phyloP scores from a whole-genome alignment of 1,140 invertebrate genomes.

The Helicorthomorpha holstii region DNA sequence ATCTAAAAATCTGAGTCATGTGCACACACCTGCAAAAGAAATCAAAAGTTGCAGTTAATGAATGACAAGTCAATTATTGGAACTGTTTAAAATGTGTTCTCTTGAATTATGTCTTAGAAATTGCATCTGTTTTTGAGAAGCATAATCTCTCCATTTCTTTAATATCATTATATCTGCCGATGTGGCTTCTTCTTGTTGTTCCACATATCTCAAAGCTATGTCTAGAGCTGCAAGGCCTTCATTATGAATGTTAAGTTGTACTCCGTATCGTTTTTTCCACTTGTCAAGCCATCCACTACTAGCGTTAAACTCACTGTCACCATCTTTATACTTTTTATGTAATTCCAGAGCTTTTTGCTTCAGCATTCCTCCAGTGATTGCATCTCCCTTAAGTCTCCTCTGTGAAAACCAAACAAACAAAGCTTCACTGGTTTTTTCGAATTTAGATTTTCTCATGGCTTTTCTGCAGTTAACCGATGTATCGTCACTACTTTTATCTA shows the following conservation, averaged over 20 bases:
- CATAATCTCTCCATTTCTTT: neutral
- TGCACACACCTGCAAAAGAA: too few species aligned
- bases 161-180: neutral
- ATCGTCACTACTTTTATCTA: neutral
- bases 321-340: constrained; percentile 10
- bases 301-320: constrained; percentile 15
- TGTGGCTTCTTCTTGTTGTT: neutral
- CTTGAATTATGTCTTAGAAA: too few species aligned
- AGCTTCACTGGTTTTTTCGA: neutral
- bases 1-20: too few species aligned
- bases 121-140: neutral
- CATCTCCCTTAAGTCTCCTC: neutral
- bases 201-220: neutral
- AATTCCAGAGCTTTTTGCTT: constrained; percentile 16
- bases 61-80: too few species aligned
- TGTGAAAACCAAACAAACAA: neutral
- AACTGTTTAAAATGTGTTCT: too few species aligned
- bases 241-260: constrained; percentile 4
- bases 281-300: constrained; percentile 17
- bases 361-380: constrained; percentile 6
- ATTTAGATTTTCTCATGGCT: neutral
- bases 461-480: neutral
- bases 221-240: neutral
- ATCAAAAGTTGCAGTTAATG: too few species aligned
- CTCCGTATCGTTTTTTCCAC: constrained; percentile 15